Percentiles rank a stretch among this genome's conserved stretches.
Conservation (phyloP, 1,140 invertebrate species). For the Lepidurus apus region DNA sequence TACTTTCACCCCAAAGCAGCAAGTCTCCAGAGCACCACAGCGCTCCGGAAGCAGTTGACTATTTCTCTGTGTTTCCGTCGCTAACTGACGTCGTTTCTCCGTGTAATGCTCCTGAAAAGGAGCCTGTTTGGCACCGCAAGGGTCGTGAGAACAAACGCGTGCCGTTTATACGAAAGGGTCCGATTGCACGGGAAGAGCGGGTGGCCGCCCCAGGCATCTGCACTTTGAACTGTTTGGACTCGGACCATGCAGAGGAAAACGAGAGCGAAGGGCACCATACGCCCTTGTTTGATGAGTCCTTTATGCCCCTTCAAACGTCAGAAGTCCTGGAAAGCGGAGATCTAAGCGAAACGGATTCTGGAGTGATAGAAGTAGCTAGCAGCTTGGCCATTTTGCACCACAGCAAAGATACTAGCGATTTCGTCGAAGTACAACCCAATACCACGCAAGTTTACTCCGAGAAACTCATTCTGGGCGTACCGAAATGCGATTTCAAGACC, state of each 20-base stretch:
- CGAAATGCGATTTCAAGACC: neutral
- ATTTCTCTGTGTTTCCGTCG: neutral
- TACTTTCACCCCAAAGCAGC: neutral
- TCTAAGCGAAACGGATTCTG: neutral
- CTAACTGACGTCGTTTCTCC: neutral
- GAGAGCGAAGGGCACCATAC: constrained; percentile 14
- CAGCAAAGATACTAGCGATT: constrained; percentile 52
- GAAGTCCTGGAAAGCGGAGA: constrained; percentile 21
- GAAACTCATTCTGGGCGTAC: neutral
- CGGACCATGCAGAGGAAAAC: neutral
- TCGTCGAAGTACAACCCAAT: constrained; percentile 52
- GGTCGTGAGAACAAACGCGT: constrained; percentile 25
- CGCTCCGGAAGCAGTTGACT: constrained; percentile 23
- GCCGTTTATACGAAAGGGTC: constrained; percentile 24
- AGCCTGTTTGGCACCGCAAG: neutral
- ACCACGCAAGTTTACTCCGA: neutral
- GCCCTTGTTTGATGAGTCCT: neutral
- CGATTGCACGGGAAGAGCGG: neutral
- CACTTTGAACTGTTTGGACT: neutral
- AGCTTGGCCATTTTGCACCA: constrained; percentile 52
- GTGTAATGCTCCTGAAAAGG: neutral
- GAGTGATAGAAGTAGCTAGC: neutral
- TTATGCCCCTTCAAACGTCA: neutral
- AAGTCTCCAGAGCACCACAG: constrained; percentile 24
- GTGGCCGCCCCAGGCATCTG: neutral